Base-by-base conservation (phyloP, 2,888 invertebrate genomes). In the Plutella xylostella region DNA sequence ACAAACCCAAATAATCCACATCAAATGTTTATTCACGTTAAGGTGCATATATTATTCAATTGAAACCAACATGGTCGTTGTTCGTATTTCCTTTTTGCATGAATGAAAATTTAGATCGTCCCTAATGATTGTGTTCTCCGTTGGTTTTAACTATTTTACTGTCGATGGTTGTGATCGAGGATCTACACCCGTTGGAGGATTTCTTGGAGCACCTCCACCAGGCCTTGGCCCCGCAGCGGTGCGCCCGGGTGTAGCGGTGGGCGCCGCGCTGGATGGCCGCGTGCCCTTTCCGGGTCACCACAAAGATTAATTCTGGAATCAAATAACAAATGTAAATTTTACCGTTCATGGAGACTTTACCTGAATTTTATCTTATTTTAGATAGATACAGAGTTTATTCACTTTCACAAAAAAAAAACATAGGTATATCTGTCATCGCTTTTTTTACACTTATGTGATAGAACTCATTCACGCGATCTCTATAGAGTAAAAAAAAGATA, bases 151-250 rank as follows among this genome's bases (percentile, higher is more conserved):
- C 47, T 3, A 60, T 46, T 6, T n/a, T 9, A 33, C 61, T 46
- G 0, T 53, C 50, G n/a, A 55, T 15, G 2, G 63, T 63, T 19
- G 50, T 44, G n/a, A 60, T 9, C 6, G 51, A 42, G 1, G 58
- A 60, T 18, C 48, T 49, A 40, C 61, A 61, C 2, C 48, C 51
- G 2, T 11, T 35, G n/a, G 51, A n/a, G n/a, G n/a, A 52, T 43
- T 56, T 56, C 42, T 54, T 58, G 12, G 48, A 22, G 47, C 62
- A 51, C 11, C 55, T 49, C 59, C 58, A 62, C 45, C 57, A 51
- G 12, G 48, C 49, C 45, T 53, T 59, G 3, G 47, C 7, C 48
- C 58, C 18, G 42, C 48, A n/a, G 41, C 45, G 30, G 51, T 49
- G 43, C 12, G 55, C 15, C 11, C 15, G 7, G 22, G 2, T 21